phyloP scores from a whole-genome alignment of 2,888 invertebrate species.

The Drosophila anomalata region DNA sequence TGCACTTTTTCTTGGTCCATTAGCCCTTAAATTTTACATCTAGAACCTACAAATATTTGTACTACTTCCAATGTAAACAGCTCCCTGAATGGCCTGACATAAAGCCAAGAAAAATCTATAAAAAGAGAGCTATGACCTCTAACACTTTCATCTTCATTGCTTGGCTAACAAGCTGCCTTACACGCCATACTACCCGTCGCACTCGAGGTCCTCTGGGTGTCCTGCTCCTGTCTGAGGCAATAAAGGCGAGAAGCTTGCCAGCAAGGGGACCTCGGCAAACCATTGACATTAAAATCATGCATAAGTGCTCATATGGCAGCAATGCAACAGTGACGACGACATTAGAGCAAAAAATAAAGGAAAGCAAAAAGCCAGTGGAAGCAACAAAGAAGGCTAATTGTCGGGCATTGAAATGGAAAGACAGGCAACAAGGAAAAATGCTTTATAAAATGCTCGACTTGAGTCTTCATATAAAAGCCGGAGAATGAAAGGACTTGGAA shows the following conservation, averaged over 20 bases:
- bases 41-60: slow-evolving; percentile 8
- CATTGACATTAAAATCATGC: slow-evolving; percentile 82
- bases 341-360: slow-evolving; percentile 21
- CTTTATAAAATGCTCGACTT: slow-evolving; percentile 10
- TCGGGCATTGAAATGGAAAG: slow-evolving; percentile 67
- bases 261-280: slow-evolving; percentile 48
- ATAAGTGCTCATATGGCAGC: slow-evolving; percentile 77
- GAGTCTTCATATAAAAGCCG: slow-evolving; percentile 31
- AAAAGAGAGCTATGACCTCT: slow-evolving; percentile 63
- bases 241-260: slow-evolving; percentile 45
- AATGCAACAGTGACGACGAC: slow-evolving; percentile 59
- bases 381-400: slow-evolving; percentile 59
- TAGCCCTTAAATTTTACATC: neutral
- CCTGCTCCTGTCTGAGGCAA: slow-evolving; percentile 38
- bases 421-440: slow-evolving; percentile 34
- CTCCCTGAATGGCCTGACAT: slow-evolving; percentile 4
- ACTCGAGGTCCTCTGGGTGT: slow-evolving; percentile 28
- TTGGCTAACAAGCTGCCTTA: slow-evolving; percentile 58
- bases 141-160: slow-evolving; percentile 73
- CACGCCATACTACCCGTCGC: slow-evolving; percentile 9
- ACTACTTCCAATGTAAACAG: neutral
- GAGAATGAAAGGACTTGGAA: slow-evolving; percentile 28
- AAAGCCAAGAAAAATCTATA: slow-evolving; percentile 54
- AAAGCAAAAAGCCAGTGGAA: slow-evolving; percentile 27
- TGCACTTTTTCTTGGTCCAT: neutral